Conservation (phyloP, 2,888 invertebrate genomes). For the Clitarchus hookeri region DNA sequence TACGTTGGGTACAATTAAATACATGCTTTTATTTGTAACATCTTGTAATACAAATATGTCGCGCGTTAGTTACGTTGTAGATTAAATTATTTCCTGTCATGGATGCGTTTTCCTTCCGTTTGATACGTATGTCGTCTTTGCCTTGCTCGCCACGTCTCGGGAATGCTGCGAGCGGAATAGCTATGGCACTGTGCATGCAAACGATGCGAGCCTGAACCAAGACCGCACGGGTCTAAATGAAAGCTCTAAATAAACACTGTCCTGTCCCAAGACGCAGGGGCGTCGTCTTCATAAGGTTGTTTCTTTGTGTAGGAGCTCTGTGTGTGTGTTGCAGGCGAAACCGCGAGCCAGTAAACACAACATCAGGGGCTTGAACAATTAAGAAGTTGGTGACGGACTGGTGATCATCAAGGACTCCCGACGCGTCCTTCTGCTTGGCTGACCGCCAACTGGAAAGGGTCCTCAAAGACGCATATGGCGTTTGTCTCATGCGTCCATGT, state of each 20-base stretch:
- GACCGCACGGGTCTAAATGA: not conserved
- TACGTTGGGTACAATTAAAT: no score
- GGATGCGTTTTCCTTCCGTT: no score
- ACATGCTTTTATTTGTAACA: no score
- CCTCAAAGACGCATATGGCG: slow-evolving; percentile 10
- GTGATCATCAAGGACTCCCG: slow-evolving; percentile 8
- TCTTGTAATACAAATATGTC: no score
- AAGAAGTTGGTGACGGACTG: slow-evolving; percentile 1
- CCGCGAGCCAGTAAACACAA: slow-evolving; percentile 10
- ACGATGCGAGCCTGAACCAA: not conserved
- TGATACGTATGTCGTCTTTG: no score
- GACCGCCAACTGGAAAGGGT: not conserved
- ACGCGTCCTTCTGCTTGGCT: not conserved
- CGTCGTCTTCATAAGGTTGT: slow-evolving; percentile 8
- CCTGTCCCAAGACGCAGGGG: slow-evolving; percentile 4
- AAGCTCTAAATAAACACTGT: not conserved
- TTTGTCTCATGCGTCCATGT: not conserved
- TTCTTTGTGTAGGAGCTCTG: not conserved
- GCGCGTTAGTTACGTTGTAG: no score
- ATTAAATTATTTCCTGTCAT: no score
- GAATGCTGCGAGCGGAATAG: no score
- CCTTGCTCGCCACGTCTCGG: no score
- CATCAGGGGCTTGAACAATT: slow-evolving; percentile 2
- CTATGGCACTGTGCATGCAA: not conserved
- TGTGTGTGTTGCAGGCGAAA: not conserved